Percentiles rank a stretch among this genome's conserved stretches.
These are phyloP conservation scores for Bursaphelenchus mucronatus DNA, from an alignment of 1,140 invertebrate species.

Conservation along the genomic window DNA sequence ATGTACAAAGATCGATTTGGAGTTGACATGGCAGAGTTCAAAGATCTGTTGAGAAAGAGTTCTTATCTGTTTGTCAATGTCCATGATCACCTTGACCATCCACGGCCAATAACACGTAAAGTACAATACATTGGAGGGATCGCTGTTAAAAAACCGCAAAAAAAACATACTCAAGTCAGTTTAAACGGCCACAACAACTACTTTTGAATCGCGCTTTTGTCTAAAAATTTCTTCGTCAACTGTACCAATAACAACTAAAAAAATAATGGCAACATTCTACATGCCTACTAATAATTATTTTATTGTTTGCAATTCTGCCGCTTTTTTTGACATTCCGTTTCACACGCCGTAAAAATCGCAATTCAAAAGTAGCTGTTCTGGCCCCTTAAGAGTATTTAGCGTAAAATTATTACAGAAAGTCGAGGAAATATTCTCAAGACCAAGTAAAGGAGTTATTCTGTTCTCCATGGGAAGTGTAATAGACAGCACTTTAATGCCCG, in stretches of 20 bases:
- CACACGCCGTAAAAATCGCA: not conserved
- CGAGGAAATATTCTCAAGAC: not conserved
- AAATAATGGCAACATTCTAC: no score
- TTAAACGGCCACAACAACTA: no score
- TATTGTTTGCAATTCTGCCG: no score
- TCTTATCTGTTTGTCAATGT: constrained; percentile 17
- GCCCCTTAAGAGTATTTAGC: not conserved
- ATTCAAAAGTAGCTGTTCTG: not conserved
- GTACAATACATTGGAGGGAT: constrained; percentile 13
- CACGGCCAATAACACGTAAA: constrained; percentile 20
- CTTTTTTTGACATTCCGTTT: no score
- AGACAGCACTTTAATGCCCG: constrained; percentile 36
- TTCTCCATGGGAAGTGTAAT: constrained; percentile 38
- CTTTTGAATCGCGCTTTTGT: no score
- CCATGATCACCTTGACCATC: constrained; percentile 15
- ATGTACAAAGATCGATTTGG: constrained; percentile 12
- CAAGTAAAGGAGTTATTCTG: constrained; percentile 19
- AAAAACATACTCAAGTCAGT: constrained; percentile 4
- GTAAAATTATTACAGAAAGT: not conserved
- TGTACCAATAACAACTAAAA: no score
- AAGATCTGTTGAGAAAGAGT: constrained; percentile 13
- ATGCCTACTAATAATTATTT: no score
- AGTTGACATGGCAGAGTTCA: constrained; percentile 9
- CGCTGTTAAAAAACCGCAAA: constrained; percentile 13
- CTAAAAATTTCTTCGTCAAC: no score